Evolutionary conservation across 2,113 vertebrate genomes (phyloP), one percentile per base, ranked within the genome.

Genomic region (Phocoena phocoena): DNA sequence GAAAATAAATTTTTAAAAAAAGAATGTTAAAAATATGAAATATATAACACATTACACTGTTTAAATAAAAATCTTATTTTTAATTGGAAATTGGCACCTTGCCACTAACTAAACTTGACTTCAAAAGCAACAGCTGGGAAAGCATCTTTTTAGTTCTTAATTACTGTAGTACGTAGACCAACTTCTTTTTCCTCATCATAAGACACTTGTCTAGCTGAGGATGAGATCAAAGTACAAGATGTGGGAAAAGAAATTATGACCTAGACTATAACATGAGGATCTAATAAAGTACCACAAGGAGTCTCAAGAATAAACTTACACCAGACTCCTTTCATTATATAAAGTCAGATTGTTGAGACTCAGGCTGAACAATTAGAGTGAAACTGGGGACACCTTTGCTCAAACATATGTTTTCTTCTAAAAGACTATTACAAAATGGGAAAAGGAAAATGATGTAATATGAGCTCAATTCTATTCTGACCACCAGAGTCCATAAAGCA

Each of bases 81-180:
- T 98, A 98, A 98, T 98, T 98, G 98, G 98, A 98, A 98, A 96
- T 96, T 98, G 98, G 98, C 98, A 98, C 88, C 96, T 97, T 97
- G 98, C 97, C 98, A 98, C 88, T 93, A 97, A 97, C 97, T 97
- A 98, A 98, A 97, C 96, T 97, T 47, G 95, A 98, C 98, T 98
- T 98, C 98, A 98, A 98, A 98, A 98, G 98, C 98, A 98, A 98
- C 98, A 99, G 98, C 98, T 99, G 98, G 98, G 97, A 93, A 98
- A 98, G 85, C 97, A 98, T 98, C 97, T 98, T 98, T 98, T 98
- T 98, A 98, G 98, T 97, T 98, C 98, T 98, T 98, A 98, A 98
- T 99, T 99, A 98, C 97, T 98, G 91, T 95, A 88, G 55, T 95
- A 98, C 28, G 0, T 98, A 98, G 98, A 98, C 84, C 93, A 98